Conservation (phyloP, 2,888 invertebrate genomes). For the Drosophila diplacantha region DNA sequence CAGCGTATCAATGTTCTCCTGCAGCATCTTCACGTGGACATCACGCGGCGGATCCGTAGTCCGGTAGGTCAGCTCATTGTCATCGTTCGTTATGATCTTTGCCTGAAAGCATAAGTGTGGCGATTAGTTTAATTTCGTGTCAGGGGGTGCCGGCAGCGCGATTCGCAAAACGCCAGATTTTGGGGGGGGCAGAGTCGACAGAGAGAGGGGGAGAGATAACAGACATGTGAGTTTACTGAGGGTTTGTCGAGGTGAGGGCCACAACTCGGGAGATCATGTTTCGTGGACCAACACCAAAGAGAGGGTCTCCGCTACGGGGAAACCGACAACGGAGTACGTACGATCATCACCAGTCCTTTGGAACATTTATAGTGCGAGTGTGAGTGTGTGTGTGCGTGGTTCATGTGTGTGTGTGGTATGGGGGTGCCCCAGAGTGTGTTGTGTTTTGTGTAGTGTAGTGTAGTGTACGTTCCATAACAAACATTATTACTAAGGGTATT, state of each 20-base stretch:
- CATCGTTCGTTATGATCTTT: slow-evolving; percentile 82
- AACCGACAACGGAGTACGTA: slow-evolving; percentile 20
- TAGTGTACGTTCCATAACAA: slow-evolving; percentile 41
- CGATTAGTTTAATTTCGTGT: slow-evolving; percentile 11
- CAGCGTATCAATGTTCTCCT: slow-evolving; percentile 88
- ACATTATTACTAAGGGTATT: slow-evolving; percentile 27
- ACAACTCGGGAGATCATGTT: slow-evolving; percentile 31
- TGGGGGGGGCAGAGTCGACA: slow-evolving; percentile 6
- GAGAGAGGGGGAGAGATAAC: slow-evolving; percentile 23
- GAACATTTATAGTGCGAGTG: slow-evolving; percentile 29
- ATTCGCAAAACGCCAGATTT: slow-evolving; percentile 22
- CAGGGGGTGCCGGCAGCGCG: slow-evolving; percentile 1
- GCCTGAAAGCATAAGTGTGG: slow-evolving; percentile 80
- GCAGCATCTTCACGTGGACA: slow-evolving; percentile 85
- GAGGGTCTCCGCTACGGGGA: slow-evolving; percentile 15
- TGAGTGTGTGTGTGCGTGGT: not conserved
- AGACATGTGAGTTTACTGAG: slow-evolving; percentile 35
- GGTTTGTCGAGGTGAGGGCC: slow-evolving; percentile 26
- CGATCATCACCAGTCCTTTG: slow-evolving; percentile 36
- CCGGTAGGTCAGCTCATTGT: slow-evolving; percentile 84
- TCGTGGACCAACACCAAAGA: slow-evolving; percentile 37
- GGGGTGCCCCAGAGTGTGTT: slow-evolving; percentile 23
- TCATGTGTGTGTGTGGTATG: slow-evolving; percentile 20
- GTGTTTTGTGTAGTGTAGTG: slow-evolving; percentile 4
- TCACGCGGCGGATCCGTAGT: slow-evolving; percentile 84